Conservation (phyloP, 1,140 invertebrate species). For the Anoplolepis gracilipes region DNA sequence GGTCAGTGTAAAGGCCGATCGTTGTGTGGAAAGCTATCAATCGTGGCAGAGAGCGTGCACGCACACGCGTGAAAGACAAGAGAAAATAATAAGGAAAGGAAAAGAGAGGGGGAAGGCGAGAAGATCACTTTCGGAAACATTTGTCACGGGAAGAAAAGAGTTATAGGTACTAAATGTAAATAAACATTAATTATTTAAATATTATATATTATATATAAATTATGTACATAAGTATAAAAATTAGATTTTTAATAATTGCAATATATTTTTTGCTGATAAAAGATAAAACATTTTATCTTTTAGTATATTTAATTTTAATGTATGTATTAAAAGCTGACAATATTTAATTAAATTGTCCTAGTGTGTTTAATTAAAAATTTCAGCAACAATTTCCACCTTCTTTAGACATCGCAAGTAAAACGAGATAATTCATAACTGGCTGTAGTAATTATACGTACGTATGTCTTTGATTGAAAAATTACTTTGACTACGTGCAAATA, state of each 20-base stretch:
- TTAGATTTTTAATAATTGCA: background rate
- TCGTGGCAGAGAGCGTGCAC: conserved; percentile 24
- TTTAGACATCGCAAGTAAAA: background rate
- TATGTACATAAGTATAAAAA: background rate
- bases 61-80: background rate
- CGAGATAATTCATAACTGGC: background rate
- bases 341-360: too few species aligned
- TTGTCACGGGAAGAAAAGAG: background rate
- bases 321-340: too few species aligned
- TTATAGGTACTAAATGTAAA: too few species aligned
- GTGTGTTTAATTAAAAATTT: background rate
- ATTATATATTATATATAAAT: too few species aligned
- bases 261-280: background rate
- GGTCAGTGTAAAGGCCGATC: conserved; percentile 85
- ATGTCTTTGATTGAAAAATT: background rate
- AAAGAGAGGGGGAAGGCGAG: background rate
- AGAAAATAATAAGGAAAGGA: background rate
- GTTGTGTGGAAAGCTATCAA: conserved; percentile 78
- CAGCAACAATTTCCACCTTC: background rate
- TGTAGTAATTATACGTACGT: background rate
- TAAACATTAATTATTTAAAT: too few species aligned
- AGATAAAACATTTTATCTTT: background rate
- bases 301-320: background rate
- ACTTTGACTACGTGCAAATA: background rate
- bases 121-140: background rate